Evolutionary conservation across 2,888 invertebrate genomes (phyloP), one percentile per base, ranked within the genome.

Genomic region (Linnaemya tessellans): DNA sequence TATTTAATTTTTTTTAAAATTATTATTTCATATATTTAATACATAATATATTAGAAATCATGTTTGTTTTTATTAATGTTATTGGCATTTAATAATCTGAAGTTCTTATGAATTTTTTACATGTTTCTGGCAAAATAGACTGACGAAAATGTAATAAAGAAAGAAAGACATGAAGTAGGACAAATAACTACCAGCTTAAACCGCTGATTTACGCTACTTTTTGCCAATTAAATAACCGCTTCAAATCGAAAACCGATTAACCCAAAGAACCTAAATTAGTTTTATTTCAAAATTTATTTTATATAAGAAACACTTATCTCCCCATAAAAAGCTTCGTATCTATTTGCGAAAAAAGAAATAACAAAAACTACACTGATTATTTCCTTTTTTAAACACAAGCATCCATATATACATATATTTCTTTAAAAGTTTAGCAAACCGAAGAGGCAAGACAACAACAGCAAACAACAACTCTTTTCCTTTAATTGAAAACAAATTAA

Each of bases 401-500:
- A 46, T 18, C 10, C 79, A 84, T 80, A 84, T 80, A 71, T 71
- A 84, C 77, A 84, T 80, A 71, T 71, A 84, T 77, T 49, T 41
- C 15, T 18, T 43, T 71, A 80, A 77, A 46, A 78, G 54, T 77
- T 73, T 73, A 67, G 38, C 20, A 41, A 78, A 68, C 84, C 73
- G 64, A 64, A 22, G 77, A 80, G 80, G 84, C 77, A 56, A 22
- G 38, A 71, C 43, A 43, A 65, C 78, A 67, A 20, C 11, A 74
- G 22, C 35, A 41, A 35, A 67, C 35, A 2, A 30, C 30, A 30
- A 54, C 30, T 65, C 18, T 58, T 68, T 20, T 9, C 60, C 68
- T 70, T 74, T 60, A 60, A 67, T 83, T 83, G 71, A 75, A 70
- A 75, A 84, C 65, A 84, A 84, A 80, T 84, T 84, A 84, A 78